These are phyloP conservation scores for Belgica antarctica DNA, from an alignment of 2,888 invertebrate species.

Conservation along the genomic window DNA sequence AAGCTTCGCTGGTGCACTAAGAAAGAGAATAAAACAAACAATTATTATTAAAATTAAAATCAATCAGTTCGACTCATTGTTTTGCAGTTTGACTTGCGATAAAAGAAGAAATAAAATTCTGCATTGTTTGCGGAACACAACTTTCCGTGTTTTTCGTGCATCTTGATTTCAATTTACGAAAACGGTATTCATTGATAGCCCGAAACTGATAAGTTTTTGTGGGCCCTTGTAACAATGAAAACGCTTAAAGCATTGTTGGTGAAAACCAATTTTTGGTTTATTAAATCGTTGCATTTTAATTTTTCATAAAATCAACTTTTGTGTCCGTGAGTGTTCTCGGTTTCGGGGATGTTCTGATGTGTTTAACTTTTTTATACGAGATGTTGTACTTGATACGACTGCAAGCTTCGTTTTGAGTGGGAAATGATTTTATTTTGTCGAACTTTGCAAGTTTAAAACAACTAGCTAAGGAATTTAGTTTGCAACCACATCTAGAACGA, in stretches of 20 bases:
- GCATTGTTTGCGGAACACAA: slow-evolving; percentile 7
- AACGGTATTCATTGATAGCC: background rate
- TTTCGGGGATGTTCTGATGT: no score
- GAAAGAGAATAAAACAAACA: slow-evolving; percentile 44
- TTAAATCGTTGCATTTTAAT: no score
- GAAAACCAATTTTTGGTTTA: no score
- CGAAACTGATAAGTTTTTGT: background rate
- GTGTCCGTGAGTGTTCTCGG: no score
- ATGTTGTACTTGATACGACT: no score
- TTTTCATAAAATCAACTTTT: no score
- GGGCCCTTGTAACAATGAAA: slow-evolving; percentile 19
- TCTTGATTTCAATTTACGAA: background rate
- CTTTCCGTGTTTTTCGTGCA: background rate
- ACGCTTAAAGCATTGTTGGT: background rate
- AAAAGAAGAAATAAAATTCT: background rate
- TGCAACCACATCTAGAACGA: no score
- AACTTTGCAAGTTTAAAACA: no score
- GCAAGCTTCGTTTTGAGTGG: no score
- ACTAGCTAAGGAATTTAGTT: no score
- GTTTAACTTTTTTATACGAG: no score
- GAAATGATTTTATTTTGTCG: no score
- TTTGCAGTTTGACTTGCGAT: background rate
- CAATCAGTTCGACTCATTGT: slow-evolving; percentile 23
- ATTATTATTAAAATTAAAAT: slow-evolving; percentile 45
- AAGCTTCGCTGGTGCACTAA: slow-evolving; percentile 53